Percentiles rank a stretch among this genome's conserved stretches.
These are phyloP conservation scores for Oscheius sp. DNA, from an alignment of 2,888 invertebrate species.

Conservation along the genomic window DNA sequence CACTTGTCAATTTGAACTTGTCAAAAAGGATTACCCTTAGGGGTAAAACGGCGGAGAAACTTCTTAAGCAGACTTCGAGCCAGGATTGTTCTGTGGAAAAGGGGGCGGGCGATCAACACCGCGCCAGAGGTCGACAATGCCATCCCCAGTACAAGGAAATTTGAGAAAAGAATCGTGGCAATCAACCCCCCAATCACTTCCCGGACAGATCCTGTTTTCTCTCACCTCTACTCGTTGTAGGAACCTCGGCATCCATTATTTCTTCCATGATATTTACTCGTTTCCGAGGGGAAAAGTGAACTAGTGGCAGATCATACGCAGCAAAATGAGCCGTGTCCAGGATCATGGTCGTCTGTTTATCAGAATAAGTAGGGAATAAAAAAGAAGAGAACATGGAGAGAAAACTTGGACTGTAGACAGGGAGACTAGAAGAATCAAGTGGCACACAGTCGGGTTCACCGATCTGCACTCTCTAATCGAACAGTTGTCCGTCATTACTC, in stretches of 20 bases:
- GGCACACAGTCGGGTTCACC: too few relatives aligned
- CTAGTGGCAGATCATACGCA: constrained; percentile 49
- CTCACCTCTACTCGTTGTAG: constrained; percentile 37
- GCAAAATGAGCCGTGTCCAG: constrained; percentile 32
- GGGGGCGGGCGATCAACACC: background rate
- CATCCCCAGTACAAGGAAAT: constrained; percentile 10
- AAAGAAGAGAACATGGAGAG: constrained; percentile 15
- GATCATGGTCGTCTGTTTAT: constrained; percentile 29
- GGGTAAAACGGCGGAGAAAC: constrained; percentile 29
- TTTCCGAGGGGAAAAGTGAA: constrained; percentile 56
- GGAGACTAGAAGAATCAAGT: background rate
- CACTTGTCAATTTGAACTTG: background rate
- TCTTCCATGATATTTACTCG: constrained; percentile 31
- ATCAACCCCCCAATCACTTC: constrained; percentile 21
- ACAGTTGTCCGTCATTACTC: constrained; percentile 12
- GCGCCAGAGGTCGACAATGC: constrained; percentile 21
- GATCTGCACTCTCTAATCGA: constrained; percentile 4
- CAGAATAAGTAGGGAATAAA: constrained; percentile 7
- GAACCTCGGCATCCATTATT: constrained; percentile 29
- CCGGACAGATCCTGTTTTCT: constrained; percentile 2
- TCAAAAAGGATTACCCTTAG: constrained; percentile 12
- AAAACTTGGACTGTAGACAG: background rate
- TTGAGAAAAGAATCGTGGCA: constrained; percentile 4
- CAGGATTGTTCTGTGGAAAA: constrained; percentile 14
- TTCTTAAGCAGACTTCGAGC: constrained; percentile 30